Evolutionary conservation across 2,888 invertebrate species (phyloP), one percentile per base, ranked within the genome.

Genomic region (Caenorhabditis afra): DNA sequence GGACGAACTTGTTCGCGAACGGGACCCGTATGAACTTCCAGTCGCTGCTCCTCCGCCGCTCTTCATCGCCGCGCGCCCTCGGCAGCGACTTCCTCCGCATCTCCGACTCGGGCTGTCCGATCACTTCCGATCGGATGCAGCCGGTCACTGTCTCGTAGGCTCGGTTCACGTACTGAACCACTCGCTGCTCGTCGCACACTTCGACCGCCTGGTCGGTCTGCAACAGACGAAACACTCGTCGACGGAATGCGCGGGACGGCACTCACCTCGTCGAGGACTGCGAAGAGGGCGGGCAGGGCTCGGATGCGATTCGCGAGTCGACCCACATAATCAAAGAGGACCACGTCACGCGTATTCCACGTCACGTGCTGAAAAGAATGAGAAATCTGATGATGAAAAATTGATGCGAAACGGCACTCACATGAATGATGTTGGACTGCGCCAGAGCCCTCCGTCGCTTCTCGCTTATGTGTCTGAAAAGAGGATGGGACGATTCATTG

Each of bases 81-180:
- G 84, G 84, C 22, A 84, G 41, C n/a, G 84, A 84, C 35, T 84
- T 84, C 44, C 84, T 64, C 47, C 84, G 67, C 75, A 84, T 73
- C 55, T 84, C 84, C 12, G 84, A 84, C 49, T 84, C 84, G 3
- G 84, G 84, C 47, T 82, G 80, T 14, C 86, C 86, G 45, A 86
- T 79, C 14, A 86, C 86, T 74, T 92, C 91, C n/a, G 90, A 89
- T 55, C 90, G 87, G 11, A 87, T 86, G 84, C 90, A 91, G 8
- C 92, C 92, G 37, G 91, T 91, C 65, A 91, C 75, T 29, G 89
- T 84, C 85, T 92, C 92, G 85, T 91, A 91, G 4, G 91, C 91
- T 12, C 90, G 90, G 81, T 92, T 92, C 62, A 92, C 91, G 88
- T 91, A 92, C 90, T 92, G 90, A 82, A 91, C 87, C 12, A 88